Evolutionary conservation across 2,888 invertebrate genomes (phyloP), one percentile per base, ranked within the genome.

Genomic region (Acleris laterana): DNA sequence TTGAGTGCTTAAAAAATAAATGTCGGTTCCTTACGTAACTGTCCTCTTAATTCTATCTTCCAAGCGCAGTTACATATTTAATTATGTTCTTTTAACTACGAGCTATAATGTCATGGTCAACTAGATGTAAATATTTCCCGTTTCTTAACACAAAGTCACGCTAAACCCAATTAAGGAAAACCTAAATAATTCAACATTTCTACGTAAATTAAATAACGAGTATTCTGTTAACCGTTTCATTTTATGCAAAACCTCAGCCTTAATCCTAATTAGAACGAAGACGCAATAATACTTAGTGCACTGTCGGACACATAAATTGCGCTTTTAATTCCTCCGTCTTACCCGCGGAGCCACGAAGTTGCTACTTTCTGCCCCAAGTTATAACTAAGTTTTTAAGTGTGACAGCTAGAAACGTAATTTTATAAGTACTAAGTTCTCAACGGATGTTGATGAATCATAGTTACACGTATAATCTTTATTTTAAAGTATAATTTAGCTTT

Each of bases 161-260:
- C 11, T 32, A 28, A n/a, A 52, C n/a, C 28, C 17, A 32, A 25
- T 7, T 11, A 52, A 28, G 17, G 4, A 17, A 50, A 22, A 22
- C n/a, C 7, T 13, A 51, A 42, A 22, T 28, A 52, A 25, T 44
- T 44, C 25, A 32, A 44, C 20, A 20, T 42, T 42, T 3, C 22
- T 16, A 53, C 46, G 52, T 28, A 53, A 61, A 61, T 61, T 44
- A 17, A 46, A 28, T 53, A 46, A 53, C 52, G 28, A 61, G 52
- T 61, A 46, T 32, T 53, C 52, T 53, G 52, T 28, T 32, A 53
- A 46, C 19, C 20, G 52, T 46, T 46, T 20, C 52, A 53, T 61
- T 61, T 53, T 53, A 61, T 61, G 61, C 61, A 53, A 61, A 53
- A 46, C 52, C 52, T 19, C 46, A 59, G 61, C 28, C 46, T 28